A percentile compares a stretch with the other conserved stretches of the same genome.
phyloP scores from a whole-genome alignment of 2,113 vertebrate genomes.

The Deroptyus accipitrinus region DNA sequence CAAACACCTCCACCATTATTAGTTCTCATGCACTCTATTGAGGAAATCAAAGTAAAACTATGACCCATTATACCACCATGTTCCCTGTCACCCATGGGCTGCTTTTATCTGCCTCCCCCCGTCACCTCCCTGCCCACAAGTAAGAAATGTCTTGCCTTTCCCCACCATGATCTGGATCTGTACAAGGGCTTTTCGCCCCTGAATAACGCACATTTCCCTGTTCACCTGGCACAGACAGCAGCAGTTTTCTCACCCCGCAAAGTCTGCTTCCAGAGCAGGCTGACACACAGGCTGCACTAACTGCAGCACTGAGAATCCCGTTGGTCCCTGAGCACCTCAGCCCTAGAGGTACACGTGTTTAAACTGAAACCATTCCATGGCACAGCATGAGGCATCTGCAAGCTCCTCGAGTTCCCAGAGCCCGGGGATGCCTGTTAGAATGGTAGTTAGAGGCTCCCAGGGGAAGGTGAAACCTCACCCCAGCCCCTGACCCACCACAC shows the following conservation, averaged over 20 bases:
- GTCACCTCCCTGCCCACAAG: neutral
- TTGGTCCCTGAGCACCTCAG: neutral
- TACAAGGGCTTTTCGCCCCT: rapidly evolving
- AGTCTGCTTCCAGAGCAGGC: neutral
- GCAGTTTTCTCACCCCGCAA: neutral
- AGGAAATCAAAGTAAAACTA: neutral
- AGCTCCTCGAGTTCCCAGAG: neutral
- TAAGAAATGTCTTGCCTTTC: neutral
- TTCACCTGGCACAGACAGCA: neutral
- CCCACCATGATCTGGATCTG: neutral
- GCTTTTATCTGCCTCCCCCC: neutral
- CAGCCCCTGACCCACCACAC: neutral
- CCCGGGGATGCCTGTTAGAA: neutral
- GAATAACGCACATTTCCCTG: neutral
- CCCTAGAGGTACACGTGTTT: neutral
- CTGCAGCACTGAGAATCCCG: neutral
- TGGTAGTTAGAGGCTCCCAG: neutral
- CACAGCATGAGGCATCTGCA: neutral
- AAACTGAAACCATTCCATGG: neutral
- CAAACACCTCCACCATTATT: neutral
- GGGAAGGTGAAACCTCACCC: neutral
- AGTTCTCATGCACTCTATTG: neutral
- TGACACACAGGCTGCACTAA: neutral
- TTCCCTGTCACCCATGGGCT: neutral
- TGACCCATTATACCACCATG: rapidly evolving